These are phyloP conservation scores for Itoplectis maculator DNA, from an alignment of 2,888 invertebrate species.

Conservation along the genomic window DNA sequence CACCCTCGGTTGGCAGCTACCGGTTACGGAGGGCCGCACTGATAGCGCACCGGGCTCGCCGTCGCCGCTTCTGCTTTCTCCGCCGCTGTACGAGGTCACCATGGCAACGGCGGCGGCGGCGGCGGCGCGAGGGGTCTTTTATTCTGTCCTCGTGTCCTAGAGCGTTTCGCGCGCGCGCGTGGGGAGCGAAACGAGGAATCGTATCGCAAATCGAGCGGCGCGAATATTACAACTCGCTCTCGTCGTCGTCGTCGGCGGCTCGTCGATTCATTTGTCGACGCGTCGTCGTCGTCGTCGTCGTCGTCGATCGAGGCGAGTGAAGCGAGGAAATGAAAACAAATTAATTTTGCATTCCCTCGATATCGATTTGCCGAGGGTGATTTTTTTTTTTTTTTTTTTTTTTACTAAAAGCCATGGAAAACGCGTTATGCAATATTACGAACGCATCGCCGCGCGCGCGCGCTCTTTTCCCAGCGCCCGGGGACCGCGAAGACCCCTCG, in stretches of 20 bases:
- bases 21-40: background rate
- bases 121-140: constrained; percentile 32
- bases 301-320: no score
- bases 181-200: background rate
- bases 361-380: background rate
- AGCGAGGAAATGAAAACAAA: no score
- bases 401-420: background rate
- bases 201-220: background rate
- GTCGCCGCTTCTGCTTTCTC: constrained; percentile 49
- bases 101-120: constrained; percentile 46
- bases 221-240: no score
- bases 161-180: background rate
- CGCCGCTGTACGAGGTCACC: constrained; percentile 49
- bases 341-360: background rate
- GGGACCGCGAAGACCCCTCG: constrained; percentile 4
- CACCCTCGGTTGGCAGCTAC: background rate
- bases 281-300: no score
- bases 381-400: background rate
- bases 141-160: constrained; percentile 2
- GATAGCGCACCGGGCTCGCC: background rate
- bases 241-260: no score
- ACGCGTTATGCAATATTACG: constrained; percentile 19
- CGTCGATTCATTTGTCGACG: no score
- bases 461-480: background rate
- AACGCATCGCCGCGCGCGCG: background rate